Evolutionary conservation across 1,140 invertebrate species (phyloP), one percentile per base, ranked within the genome.

Genomic region (Stenopsyche tienmushanensis): DNA sequence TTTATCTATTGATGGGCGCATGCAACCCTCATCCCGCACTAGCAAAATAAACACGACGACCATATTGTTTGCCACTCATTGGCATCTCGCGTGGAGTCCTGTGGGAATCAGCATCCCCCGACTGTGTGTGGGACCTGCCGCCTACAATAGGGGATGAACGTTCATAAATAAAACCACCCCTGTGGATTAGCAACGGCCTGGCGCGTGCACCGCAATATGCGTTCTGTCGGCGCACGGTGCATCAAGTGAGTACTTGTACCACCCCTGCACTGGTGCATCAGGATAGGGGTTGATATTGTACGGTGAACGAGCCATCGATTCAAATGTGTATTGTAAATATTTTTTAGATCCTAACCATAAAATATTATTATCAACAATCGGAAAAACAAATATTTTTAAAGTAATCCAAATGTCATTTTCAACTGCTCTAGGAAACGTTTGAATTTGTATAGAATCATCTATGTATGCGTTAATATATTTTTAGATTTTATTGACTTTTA

Each of bases 181-280:
- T 39, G 15, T 15, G 41, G 3, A 64, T 53, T 29, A 3, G 1
- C 24, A 2, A 2, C 17, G 25, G 58, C 23, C 15, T 44, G 50
- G 50, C 62, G 66, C 54, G 62, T 54, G 62, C 66, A 1, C 34
- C 18, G 25, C 66, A 68, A 68, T 68, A 68, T 68, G 66, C 62
- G 45, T 21, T 47, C 39, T 57, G 66, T 64, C 66, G 57, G 18
- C 44, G 41, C 45, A 26, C 58, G 50, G 47, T 26, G 34, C 49
- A 29, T n/a, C 49, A 15, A 21, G n/a, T n/a, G 44, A 47, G 44
- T 13, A 5, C 10, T 7, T 47, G 44, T 15, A 47, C 7, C 18
- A 9, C 17, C 44, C 17, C 44, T 18, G 5, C 44, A 26, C 15
- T n/a, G n/a, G n/a, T 26, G 21, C 42, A 29, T 60, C 57, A 60